Percentiles rank a stretch among this genome's conserved stretches.
Conservation (phyloP, 2,113 vertebrate genomes). For the Crotalus tigris region DNA sequence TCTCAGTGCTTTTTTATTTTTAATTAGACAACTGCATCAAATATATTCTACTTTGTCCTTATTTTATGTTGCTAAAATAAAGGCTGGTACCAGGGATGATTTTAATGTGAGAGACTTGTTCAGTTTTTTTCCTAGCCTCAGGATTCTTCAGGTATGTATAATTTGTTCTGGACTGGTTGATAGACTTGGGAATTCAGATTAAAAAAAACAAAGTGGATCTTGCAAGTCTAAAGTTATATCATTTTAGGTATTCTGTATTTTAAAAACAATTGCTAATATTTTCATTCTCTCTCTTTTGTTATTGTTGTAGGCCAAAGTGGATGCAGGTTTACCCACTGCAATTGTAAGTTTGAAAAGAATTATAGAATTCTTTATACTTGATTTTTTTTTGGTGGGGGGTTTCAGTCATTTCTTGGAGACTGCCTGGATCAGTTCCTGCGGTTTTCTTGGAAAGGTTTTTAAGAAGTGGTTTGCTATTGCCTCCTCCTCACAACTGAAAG, state of each 20-base stretch:
- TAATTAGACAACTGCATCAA: not conserved
- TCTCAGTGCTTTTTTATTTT: not conserved
- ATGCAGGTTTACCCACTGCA: slow-evolving; percentile 95
- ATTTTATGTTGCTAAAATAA: not conserved
- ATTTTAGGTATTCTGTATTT: not conserved
- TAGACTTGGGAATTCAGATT: not conserved
- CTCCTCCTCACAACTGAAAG: not conserved
- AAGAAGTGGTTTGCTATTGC: not conserved
- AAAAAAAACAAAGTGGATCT: not conserved
- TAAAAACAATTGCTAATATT: not conserved
- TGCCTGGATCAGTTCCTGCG: not conserved
- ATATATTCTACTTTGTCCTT: not conserved
- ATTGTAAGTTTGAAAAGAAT: slow-evolving; percentile 80
- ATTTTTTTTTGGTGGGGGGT: not conserved
- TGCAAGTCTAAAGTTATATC: not conserved
- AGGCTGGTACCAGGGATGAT: not conserved
- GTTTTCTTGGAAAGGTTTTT: not conserved
- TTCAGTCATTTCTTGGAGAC: not conserved
- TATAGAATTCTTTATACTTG: not conserved
- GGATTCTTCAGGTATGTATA: not conserved
- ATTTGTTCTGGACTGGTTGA: not conserved
- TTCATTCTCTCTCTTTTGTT: not conserved
- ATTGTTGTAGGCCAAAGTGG: slow-evolving; percentile 84
- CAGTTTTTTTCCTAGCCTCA: not conserved
- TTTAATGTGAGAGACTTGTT: not conserved